Base-by-base conservation (phyloP, 2,797 vertebrate species). In the Chloroceryle amazona region DNA sequence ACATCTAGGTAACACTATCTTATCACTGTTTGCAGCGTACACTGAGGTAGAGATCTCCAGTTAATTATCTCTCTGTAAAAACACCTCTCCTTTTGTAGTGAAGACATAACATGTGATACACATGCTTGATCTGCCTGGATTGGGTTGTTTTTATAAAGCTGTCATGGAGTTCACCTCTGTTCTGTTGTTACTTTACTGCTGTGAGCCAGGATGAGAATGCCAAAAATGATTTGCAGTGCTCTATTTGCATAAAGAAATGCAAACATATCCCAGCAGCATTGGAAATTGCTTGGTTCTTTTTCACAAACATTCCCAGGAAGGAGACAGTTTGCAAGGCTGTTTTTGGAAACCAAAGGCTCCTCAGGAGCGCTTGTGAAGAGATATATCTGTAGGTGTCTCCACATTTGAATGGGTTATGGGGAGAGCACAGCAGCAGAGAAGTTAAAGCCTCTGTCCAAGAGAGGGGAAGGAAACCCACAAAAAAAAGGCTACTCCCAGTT, bases 1-100 rank as follows among this genome's bases (percentile, higher is more conserved):
- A 65, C 84, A 83, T 47, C 75, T 68, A 51, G 55, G 92, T 92
- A 93, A 93, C n/a, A 19, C 65, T 88, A 65, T 74, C 91, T 96
- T 83, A 95, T 91, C 84, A 1, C 63, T 35, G 47, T 9, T 66
- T 3, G 10, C 81, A 75, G 25, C 13, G 22, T 13, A 86, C 83
- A 81, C 33, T 4, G 2, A 80, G 47, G 68, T 21, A 42, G 85
- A 12, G 74, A 68, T 81, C 72, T 66, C 62, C 52, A 86, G 73
- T 62, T 75, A 83, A 93, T 95, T 86, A 96, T 89, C 86, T 83
- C 89, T 2, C 1, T 54, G 68, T 88, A 90, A 83, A 78, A 94
- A 86, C 89, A 86, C 58, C 66, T 86, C 82, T 86, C 66, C 63
- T 93, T 81, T 79, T 73, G 70, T 52, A 19, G 7, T 4, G 31